Evolutionary conservation across 2,113 vertebrate species (phyloP), one percentile per base, ranked within the genome.

Genomic region (Holacanthus passer): DNA sequence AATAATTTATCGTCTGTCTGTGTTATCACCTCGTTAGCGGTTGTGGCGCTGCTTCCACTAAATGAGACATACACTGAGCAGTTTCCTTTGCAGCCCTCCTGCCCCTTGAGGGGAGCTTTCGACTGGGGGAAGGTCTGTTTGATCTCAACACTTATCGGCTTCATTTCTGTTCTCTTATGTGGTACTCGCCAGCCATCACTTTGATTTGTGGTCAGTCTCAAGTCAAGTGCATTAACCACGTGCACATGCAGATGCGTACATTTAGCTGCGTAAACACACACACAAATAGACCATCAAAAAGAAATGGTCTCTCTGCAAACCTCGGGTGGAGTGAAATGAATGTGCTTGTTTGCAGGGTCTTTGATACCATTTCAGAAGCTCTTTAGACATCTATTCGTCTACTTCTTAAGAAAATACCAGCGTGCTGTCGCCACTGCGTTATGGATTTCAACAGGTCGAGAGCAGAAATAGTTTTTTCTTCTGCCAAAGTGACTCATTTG

Each of bases 151-250:
- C 82, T 91, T 79, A 91, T 87, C 82, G 90, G 85, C 86, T 92
- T 93, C 79, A 83, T 92, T 85, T 90, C 77, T 87, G 73, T 78
- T 75, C 87, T 89, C 81, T 90, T 83, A 88, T 91, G 94, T 93
- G 92, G 91, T 91, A 37, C 86, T 92, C 82, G 48, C 52, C 82
- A 89, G 79, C 77, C 85, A 88, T 93, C 90, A 93, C 83, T 89
- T 88, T 91, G 92, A 94, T 93, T 91, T 93, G 93, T 92, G 93
- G 93, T 92, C 88, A 85, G 70, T 68, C 77, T 84, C 71, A 85
- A 86, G 87, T 73, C 81, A 88, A 87, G 82, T 79, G 87, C 82
- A 88, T 91, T 91, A 91, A 94, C 91, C 92, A 85, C 87, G 22
- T 45, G 73, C 55, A 31, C 52, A 70, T 58, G 85, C 77, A 89